These are phyloP conservation scores for Gobio occitaniae DNA, from an alignment of 2,797 vertebrate genomes.

Conservation along the genomic window DNA sequence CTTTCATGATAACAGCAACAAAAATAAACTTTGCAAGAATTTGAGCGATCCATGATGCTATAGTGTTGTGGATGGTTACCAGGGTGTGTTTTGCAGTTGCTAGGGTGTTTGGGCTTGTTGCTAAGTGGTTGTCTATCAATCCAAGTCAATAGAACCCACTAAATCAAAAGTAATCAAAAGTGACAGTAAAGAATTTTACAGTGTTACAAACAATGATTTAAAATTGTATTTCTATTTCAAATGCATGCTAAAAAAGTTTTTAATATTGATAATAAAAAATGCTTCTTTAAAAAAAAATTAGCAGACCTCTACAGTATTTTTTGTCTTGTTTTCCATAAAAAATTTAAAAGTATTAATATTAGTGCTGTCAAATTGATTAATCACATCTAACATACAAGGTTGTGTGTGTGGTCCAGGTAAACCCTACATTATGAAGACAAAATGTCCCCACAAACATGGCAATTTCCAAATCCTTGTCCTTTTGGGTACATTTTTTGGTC, in stretches of 20 bases:
- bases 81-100: neutral
- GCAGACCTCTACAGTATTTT: neutral
- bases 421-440: no score
- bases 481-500: no score
- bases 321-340: neutral
- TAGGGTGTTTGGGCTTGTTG: neutral
- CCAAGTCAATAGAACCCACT: neutral
- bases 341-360: neutral
- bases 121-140: neutral
- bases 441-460: no score
- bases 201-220: neutral
- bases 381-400: neutral
- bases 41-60: constrained; percentile 9
- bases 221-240: no score
- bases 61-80: neutral
- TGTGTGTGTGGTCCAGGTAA: no score
- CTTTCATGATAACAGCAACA: constrained; percentile 38
- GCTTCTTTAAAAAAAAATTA: neutral
- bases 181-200: neutral
- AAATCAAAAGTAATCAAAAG: neutral
- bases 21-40: constrained; percentile 42
- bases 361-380: neutral
- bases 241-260: no score
- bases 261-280: neutral
- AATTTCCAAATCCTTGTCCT: no score